Evolutionary conservation across 2,797 vertebrate genomes (phyloP).

Genomic region (Serranus cabrilla): DNA sequence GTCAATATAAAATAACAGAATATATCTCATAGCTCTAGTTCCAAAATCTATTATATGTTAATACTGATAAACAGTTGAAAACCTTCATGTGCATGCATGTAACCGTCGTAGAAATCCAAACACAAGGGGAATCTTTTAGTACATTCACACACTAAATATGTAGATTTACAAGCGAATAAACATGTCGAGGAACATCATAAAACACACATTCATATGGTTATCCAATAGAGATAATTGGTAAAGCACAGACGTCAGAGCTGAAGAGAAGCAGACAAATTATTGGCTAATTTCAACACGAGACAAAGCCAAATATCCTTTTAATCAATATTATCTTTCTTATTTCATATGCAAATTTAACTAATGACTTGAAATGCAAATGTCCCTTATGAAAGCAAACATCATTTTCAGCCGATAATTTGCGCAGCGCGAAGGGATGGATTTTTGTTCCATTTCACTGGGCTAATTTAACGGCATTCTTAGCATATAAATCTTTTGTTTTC

Average conservation of each 20-base stretch:
- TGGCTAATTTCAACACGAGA: constrained; percentile 39
- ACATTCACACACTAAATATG: constrained; percentile 37
- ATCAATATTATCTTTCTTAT: constrained; percentile 19
- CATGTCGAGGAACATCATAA: constrained; percentile 24
- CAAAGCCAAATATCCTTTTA: constrained; percentile 35
- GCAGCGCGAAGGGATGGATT: constrained; percentile 42
- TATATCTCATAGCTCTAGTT: constrained; percentile 64
- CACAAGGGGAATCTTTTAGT: constrained; percentile 23
- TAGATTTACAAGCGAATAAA: constrained; percentile 68
- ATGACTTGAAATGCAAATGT: constrained; percentile 48
- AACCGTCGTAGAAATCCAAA: constrained; percentile 37
- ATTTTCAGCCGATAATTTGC: constrained; percentile 34
- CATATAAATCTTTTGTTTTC: constrained; percentile 43
- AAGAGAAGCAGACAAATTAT: constrained; percentile 29
- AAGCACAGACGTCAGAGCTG: constrained; percentile 35
- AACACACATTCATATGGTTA: constrained; percentile 54
- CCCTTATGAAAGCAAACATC: constrained; percentile 44
- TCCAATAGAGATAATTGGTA: constrained; percentile 35
- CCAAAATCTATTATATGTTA: constrained; percentile 60
- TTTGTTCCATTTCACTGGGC: constrained; percentile 43
- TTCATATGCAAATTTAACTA: constrained; percentile 61
- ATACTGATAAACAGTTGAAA: constrained; percentile 68
- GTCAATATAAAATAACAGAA: constrained; percentile 68
- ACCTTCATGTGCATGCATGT: constrained; percentile 55
- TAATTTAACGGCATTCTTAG: constrained; percentile 26